These are phyloP conservation scores for Dendroctonus valens DNA, from an alignment of 1,140 invertebrate species.

Conservation along the genomic window DNA sequence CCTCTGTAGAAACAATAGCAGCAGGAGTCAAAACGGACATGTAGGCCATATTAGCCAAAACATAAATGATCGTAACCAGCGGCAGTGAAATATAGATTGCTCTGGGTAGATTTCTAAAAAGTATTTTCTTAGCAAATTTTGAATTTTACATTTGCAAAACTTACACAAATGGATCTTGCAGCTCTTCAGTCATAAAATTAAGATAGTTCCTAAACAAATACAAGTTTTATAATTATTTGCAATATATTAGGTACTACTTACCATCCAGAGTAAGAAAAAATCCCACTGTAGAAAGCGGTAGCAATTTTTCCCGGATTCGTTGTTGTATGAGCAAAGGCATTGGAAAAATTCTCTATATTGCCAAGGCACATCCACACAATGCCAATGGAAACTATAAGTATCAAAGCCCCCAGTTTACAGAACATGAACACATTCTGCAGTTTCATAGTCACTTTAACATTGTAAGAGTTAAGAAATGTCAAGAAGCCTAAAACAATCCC, in stretches of 20 bases:
- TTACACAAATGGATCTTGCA: slow-evolving; percentile 87
- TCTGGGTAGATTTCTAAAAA: slow-evolving; percentile 81
- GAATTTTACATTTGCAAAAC: slow-evolving; percentile 76
- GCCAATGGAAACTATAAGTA: slow-evolving; percentile 79
- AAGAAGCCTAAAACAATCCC: slow-evolving; percentile 62
- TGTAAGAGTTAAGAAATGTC: slow-evolving; percentile 85
- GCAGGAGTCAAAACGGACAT: slow-evolving; percentile 83
- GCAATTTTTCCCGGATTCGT: slow-evolving; percentile 81
- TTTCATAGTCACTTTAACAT: slow-evolving; percentile 82
- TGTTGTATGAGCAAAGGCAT: slow-evolving; percentile 77
- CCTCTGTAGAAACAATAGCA: slow-evolving; percentile 81
- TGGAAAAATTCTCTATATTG: slow-evolving; percentile 68
- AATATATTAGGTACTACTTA: slow-evolving; percentile 47
- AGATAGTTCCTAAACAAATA: slow-evolving; percentile 76
- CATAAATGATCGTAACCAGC: slow-evolving; percentile 87
- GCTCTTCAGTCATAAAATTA: slow-evolving; percentile 97
- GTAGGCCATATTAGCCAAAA: slow-evolving; percentile 91
- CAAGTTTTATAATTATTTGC: background rate
- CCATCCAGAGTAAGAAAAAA: slow-evolving; percentile 97
- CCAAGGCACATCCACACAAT: slow-evolving; percentile 68
- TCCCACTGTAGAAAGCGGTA: slow-evolving; percentile 90
- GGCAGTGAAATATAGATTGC: slow-evolving; percentile 93
- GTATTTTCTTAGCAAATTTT: slow-evolving; percentile 87
- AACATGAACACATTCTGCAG: slow-evolving; percentile 90
- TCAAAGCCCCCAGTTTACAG: slow-evolving; percentile 80